Evolutionary conservation across 2,797 vertebrate genomes (phyloP).

Genomic region (Emys orbicularis): DNA sequence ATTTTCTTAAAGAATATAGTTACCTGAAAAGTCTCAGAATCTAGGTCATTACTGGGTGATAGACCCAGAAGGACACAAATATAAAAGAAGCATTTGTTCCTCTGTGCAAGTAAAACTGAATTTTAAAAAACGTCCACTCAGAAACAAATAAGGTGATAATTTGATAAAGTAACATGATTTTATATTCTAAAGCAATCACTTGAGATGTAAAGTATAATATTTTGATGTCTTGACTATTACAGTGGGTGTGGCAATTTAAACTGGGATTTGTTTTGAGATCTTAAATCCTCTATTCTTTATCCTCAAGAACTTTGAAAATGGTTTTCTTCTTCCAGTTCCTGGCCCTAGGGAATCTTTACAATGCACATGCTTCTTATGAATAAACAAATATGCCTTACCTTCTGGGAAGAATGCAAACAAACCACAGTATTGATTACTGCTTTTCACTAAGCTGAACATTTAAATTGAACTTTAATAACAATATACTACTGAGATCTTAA

Average conservation of each 20-base stretch:
- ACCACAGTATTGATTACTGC: background rate
- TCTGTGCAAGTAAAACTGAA: background rate
- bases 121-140: background rate
- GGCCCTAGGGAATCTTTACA: background rate
- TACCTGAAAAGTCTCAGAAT: background rate
- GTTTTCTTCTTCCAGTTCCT: background rate
- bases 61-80: background rate
- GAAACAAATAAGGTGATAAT: background rate
- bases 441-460: background rate
- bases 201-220: background rate
- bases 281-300: background rate
- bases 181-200: background rate
- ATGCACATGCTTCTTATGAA: background rate
- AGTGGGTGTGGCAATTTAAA: background rate
- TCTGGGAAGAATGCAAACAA: background rate
- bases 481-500: background rate
- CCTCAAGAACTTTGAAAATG: background rate
- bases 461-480: background rate
- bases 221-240: background rate
- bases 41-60: background rate
- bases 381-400: background rate
- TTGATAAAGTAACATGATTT: background rate
- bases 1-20: background rate
- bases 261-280: background rate
- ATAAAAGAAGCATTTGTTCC: background rate